These are phyloP conservation scores for Heliconius erato DNA, from an alignment of 2,888 invertebrate genomes.

Conservation along the genomic window DNA sequence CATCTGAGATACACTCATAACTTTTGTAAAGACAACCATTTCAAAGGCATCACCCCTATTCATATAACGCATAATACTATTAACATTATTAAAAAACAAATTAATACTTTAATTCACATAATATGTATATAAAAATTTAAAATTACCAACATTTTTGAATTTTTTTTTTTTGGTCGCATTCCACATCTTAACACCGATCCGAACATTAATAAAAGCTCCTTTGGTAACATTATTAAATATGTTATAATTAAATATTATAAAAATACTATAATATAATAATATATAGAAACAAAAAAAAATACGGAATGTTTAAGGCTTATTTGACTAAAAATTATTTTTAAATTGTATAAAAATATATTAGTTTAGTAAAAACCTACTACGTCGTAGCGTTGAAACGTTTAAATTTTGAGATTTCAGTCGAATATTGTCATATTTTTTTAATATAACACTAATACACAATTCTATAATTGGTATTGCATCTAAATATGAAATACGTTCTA, in stretches of 20 bases:
- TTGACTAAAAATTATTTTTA: constrained; percentile 38
- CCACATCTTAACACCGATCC: constrained; percentile 45
- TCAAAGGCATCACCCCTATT: constrained; percentile 3
- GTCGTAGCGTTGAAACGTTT: constrained; percentile 18
- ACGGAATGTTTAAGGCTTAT: constrained; percentile 58
- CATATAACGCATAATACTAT: constrained; percentile 39
- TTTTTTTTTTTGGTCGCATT: constrained; percentile 43
- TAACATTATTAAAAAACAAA: constrained; percentile 41
- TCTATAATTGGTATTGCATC: neutral
- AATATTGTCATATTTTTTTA: neutral
- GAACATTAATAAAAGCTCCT: constrained; percentile 56
- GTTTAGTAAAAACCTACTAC: constrained; percentile 39
- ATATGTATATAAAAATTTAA: constrained; percentile 25
- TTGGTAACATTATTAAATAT: constrained; percentile 59
- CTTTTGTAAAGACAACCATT: neutral
- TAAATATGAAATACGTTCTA: neutral
- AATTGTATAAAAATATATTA: constrained; percentile 50
- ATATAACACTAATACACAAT: constrained; percentile 3
- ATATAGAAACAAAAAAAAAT: constrained; percentile 49
- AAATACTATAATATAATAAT: constrained; percentile 39
- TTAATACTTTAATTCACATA: constrained; percentile 37
- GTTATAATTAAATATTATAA: constrained; percentile 47
- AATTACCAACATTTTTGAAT: constrained; percentile 39
- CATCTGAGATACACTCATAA: too few species aligned
- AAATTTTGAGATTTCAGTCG: constrained; percentile 17